phyloP scores from a whole-genome alignment of 2,797 vertebrate genomes.

The Mus caroli region DNA sequence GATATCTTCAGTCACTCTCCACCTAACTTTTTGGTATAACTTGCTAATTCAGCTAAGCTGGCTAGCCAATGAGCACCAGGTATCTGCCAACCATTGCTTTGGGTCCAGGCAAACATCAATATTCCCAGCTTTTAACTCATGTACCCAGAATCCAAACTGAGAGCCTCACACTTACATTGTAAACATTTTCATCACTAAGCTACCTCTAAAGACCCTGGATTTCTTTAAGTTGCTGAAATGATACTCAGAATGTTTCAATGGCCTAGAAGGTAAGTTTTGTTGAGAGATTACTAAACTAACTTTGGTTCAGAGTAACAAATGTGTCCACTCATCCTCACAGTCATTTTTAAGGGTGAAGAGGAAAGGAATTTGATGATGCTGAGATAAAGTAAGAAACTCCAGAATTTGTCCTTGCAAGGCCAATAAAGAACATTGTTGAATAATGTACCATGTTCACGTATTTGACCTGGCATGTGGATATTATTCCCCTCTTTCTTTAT shows the following conservation, averaged over 20 bases:
- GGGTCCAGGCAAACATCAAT: background rate
- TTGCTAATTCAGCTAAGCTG: background rate
- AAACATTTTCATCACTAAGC: background rate
- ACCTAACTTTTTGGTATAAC: background rate
- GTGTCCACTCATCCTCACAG: background rate
- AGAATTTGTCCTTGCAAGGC: background rate
- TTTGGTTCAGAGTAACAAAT: background rate
- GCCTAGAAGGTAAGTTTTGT: background rate
- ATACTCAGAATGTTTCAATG: background rate
- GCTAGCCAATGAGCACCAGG: background rate
- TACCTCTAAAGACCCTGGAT: background rate
- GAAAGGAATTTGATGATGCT: background rate
- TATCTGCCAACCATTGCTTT: background rate
- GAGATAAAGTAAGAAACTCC: background rate
- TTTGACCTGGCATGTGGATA: background rate
- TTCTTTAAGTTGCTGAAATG: background rate
- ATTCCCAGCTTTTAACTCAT: background rate
- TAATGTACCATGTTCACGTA: background rate
- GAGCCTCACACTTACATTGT: background rate
- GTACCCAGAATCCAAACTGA: background rate
- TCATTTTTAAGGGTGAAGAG: background rate
- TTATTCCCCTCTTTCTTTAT: background rate
- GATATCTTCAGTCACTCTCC: background rate
- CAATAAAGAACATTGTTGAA: background rate
- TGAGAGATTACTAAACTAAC: conserved; percentile 34